Evolutionary conservation across 2,797 vertebrate species (phyloP), one percentile per base, ranked within the genome.

Genomic region (Acanthopagrus latus): DNA sequence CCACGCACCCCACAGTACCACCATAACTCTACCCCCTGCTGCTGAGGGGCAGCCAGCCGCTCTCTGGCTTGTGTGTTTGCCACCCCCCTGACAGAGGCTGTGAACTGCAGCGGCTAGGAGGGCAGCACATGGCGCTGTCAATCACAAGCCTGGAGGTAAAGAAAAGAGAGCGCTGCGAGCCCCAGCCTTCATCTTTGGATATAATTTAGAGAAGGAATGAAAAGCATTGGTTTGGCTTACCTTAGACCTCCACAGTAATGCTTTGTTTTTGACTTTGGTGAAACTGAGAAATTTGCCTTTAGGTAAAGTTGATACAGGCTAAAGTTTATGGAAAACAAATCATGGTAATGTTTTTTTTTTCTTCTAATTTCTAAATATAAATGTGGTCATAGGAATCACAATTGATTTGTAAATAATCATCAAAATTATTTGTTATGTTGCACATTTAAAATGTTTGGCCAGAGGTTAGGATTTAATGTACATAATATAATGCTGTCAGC

Each of bases 41-140:
- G 86, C 83, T 85, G 78, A 82, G 90, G 90, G 85, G 84, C 80
- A 89, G 88, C 80, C 87, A 72, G 89, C 71, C 80, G 52, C 90
- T 87, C 89, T 86, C 88, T 86, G 88, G 86, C 81, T 86, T 85
- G 89, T 90, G 89, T 91, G 90, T 89, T 86, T 87, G 85, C 91
- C 84, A 83, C 83, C 90, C 88, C 91, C 86, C 89, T 85, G 90
- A 91, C 91, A 93, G 89, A 91, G 88, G 89, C 89, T 88, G 82
- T 93, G 93, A 90, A 92, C 88, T 90, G 88, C 89, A 88, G 86
- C 89, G 73, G 88, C 90, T 62, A 88, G 72, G 82, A 91, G 91
- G 93, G 88, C 91, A 93, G 92, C 91, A 93, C 91, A 89, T 90
- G 91, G 91, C 51, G 81, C 93, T 93, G 93, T 94, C 93, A 93